Base-by-base conservation (phyloP, 2,888 invertebrate genomes). In the Oxycera nigricornis region DNA sequence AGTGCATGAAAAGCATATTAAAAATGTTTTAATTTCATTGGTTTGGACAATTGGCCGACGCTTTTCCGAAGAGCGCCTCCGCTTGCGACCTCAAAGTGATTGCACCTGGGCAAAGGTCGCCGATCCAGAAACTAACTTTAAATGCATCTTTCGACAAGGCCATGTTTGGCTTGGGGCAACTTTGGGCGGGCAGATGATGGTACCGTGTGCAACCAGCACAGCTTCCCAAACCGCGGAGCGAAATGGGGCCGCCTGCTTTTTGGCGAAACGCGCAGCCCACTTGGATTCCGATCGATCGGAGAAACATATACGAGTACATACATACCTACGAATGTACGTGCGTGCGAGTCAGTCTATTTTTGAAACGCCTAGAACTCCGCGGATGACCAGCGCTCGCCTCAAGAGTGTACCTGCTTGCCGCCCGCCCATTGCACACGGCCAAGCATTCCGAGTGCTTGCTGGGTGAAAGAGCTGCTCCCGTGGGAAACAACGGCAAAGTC, bases 1-100 rank as follows among this genome's bases (percentile, higher is more conserved):
- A 65, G 20, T 65, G 65, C 70, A 70, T 70, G 70, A 55, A 67
- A 70, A 70, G 70, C 70, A 70, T 70, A 70, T 55, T 31, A 14
- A 22, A 70, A 70, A 52, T 52, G 70, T 70, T 70, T 70, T 52
- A 70, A 70, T 52, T 52, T 68, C 35, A 68, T 46, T 62, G n/a
- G 30, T 62, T 35, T 24, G 52, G 24, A 20, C 11, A 9, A 55
- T 20, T 22, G 52, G 52, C 4, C n/a, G 46, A 3, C 17, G 46
- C 3, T 46, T 46, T 46, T 35, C 6, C 6, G 35, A 7, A 35
- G 35, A 35, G 35, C 35, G 35, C 35, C 46, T 46, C 17, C 17
- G 46, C 55, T 22, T 9, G 22, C 31, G 31, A 61, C 61, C 30
- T 31, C 31, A 31, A 31, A 31, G 24, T 28, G 41, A 11, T 22